phyloP scores from a whole-genome alignment of 1,140 invertebrate genomes.

The Drosophila rhopaloa region DNA sequence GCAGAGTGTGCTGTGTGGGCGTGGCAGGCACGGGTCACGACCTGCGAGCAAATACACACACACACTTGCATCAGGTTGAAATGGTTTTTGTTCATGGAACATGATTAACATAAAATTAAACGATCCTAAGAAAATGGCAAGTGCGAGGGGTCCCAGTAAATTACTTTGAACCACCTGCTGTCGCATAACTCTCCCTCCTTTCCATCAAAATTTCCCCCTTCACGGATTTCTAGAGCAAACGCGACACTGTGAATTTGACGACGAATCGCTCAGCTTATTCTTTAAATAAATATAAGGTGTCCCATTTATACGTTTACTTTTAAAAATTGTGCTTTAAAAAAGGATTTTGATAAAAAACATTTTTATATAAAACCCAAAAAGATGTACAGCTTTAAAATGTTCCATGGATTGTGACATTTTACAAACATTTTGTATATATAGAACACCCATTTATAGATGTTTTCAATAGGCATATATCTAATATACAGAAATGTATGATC shows the following conservation, averaged over 20 bases:
- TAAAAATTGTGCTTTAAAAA: too few relatives aligned
- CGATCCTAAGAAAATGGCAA: constrained; percentile 23
- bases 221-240: too few relatives aligned
- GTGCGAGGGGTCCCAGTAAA: constrained; percentile 3
- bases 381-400: too few relatives aligned
- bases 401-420: too few relatives aligned
- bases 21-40: constrained; percentile 28
- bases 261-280: not conserved
- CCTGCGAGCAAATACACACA: constrained; percentile 13
- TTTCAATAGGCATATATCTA: not conserved
- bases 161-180: constrained; percentile 29
- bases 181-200: constrained; percentile 9
- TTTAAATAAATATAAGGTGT: too few relatives aligned
- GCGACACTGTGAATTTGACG: not conserved
- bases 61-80: not conserved
- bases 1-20: constrained; percentile 7
- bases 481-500: not conserved
- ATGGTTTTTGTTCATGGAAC: constrained; percentile 29
- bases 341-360: too few relatives aligned
- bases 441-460: not conserved
- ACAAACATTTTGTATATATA: too few relatives aligned
- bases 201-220: not conserved
- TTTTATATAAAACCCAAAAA: too few relatives aligned
- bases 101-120: constrained; percentile 48
- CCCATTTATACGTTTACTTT: too few relatives aligned